Evolutionary conservation across 2,888 invertebrate species (phyloP), one percentile per base, ranked within the genome.

Genomic region (Meta bourneti): DNA sequence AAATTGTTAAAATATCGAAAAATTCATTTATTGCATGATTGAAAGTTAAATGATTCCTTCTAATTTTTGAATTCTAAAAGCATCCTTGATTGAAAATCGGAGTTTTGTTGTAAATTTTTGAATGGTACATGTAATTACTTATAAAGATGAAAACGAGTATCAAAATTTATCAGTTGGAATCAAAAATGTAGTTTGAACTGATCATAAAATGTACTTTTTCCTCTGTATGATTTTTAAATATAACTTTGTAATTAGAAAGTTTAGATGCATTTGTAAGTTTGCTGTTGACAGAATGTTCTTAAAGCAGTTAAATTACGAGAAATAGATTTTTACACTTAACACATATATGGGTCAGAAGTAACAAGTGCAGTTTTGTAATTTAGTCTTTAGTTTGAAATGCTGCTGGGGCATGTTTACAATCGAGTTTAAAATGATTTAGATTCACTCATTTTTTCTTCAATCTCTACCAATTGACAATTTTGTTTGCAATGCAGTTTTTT

Each of bases 401-500:
- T 4, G 8, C 8, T 11, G 11, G 13, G 61, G 0, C 61, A 61
- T 61, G 61, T 6, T 61, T 9, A 61, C 16, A 61, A 61, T 61
- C 61, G 8, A 61, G 61, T 61, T 61, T 34, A 34, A 34, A 34
- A 34, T 34, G 1, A 16, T 61, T 61, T 61, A 61, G 61, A 11
- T 61, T 61, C 34, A 34, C 34, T 34, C 34, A 34, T 34, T 34
- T 34, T 34, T 34, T 34, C 4, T 34, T 61, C 11, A 61, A 61
- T 61, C 7, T 61, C 9, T 16, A 61, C 61, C 11, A 77, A 16
- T 34, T 77, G 9, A 77, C 8, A 34, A 77, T 49, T 77, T 34
- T 77, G 52, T 78, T 52, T 51, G 72, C 48, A 49, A 51, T 82
- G 19, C 9, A 34, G 16, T 71, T 72, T 83, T 74, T 19, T 74